Conservation (phyloP, 1,140 invertebrate genomes). For the Leptinotarsa defecta region DNA sequence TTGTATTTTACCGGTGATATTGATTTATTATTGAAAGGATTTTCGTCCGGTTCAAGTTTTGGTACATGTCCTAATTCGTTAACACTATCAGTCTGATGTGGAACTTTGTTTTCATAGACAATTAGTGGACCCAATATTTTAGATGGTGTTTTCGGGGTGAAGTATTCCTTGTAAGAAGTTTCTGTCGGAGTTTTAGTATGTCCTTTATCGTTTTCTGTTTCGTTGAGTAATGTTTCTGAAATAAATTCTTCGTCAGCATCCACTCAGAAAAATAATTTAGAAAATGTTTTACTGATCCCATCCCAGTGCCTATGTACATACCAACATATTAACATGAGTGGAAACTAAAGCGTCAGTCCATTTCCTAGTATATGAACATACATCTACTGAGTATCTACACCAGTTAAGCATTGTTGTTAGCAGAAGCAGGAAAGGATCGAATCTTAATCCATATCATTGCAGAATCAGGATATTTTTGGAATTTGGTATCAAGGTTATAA, state of each 20-base stretch:
- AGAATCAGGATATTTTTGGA: too few species aligned
- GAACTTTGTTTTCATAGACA: slow-evolving; percentile 47
- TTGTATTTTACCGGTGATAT: background rate
- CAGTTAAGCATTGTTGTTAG: background rate
- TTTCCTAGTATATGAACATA: slow-evolving; percentile 18
- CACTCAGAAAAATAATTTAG: slow-evolving; percentile 10
- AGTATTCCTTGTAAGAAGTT: slow-evolving; percentile 22
- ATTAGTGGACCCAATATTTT: slow-evolving; percentile 50
- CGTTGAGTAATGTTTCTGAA: slow-evolving; percentile 36
- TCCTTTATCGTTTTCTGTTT: slow-evolving; percentile 37
- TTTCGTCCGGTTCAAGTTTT: slow-evolving; percentile 42
- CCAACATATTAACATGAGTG: slow-evolving; percentile 28
- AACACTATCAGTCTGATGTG: slow-evolving; percentile 18
- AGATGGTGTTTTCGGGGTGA: slow-evolving; percentile 43
- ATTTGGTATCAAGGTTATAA: too few species aligned
- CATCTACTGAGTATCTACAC: too few species aligned
- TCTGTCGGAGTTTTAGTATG: slow-evolving; percentile 26
- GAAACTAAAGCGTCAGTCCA: slow-evolving; percentile 27
- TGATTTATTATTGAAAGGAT: slow-evolving; percentile 44
- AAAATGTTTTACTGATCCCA: slow-evolving; percentile 13
- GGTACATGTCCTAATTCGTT: slow-evolving; percentile 19
- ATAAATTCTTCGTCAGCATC: slow-evolving; percentile 21
- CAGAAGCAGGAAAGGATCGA: background rate
- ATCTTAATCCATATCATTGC: too few species aligned
- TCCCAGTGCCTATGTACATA: background rate